phyloP scores from a whole-genome alignment of 2,888 invertebrate genomes.

The Plebejus argus region DNA sequence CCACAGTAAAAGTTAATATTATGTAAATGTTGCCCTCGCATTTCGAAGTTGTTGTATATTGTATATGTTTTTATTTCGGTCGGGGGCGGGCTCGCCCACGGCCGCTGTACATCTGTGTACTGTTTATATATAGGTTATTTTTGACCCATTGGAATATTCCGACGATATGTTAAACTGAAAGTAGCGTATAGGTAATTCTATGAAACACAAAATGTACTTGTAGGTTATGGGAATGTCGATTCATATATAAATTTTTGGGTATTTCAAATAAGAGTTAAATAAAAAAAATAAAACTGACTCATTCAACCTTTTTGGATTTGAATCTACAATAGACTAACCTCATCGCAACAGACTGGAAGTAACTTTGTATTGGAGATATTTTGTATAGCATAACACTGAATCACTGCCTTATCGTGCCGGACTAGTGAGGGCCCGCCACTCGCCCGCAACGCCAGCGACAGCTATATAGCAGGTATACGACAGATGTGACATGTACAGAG shows the following conservation, averaged over 20 bases:
- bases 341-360: constrained; percentile 78
- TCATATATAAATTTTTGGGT: constrained; percentile 71
- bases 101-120: constrained; percentile 50
- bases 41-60: constrained; percentile 68
- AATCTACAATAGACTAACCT: constrained; percentile 78
- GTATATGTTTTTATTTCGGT: constrained; percentile 57
- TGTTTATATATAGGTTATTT: constrained; percentile 62
- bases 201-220: constrained; percentile 76
- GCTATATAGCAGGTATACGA: constrained; percentile 16
- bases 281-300: constrained; percentile 68
- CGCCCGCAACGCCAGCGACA: constrained; percentile 44
- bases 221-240: constrained; percentile 79
- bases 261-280: constrained; percentile 75
- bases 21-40: constrained; percentile 67
- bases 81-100: constrained; percentile 54
- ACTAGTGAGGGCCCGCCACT: constrained; percentile 56
- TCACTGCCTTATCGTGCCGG: constrained; percentile 80
- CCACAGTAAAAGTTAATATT: constrained; percentile 45
- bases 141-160: constrained; percentile 71
- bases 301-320: constrained; percentile 80
- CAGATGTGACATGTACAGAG: constrained; percentile 22
- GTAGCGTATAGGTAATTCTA: constrained; percentile 76
- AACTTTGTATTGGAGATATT: constrained; percentile 76
- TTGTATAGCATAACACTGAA: constrained; percentile 77
- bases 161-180: constrained; percentile 70